Base-by-base conservation (phyloP, 2,113 vertebrate species). In the Perca fluviatilis region DNA sequence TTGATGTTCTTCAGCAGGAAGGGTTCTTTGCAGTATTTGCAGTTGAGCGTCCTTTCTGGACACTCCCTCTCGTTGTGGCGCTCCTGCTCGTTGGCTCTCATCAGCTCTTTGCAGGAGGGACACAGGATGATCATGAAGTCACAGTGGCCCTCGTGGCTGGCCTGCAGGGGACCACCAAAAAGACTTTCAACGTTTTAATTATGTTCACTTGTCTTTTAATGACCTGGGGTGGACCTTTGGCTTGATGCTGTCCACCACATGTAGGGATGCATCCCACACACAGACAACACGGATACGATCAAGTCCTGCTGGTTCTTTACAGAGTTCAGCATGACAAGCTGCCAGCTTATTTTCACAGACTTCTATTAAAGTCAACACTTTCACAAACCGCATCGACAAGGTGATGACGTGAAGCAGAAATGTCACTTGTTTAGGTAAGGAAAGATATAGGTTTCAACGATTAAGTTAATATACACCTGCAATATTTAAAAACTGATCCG, bases 11-110 rank as follows among this genome's bases (percentile, higher is more conserved):
- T 95, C 6, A 95, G 88, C 86, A 90, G 94, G 90, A 96, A 97
- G 23, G 96, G 93, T 0, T 80, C 94, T 83, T 93, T 95, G 95
- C 96, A 97, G 93, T 96, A 96, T 88, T 92, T 95, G 92, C 97
- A 97, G 95, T 91, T 88, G 8, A 97, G 95, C 54, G 95, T 96
- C 77, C 96, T 93, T 90, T 97, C 92, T 0, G 96, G 96, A 83
- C 97, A 96, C 21, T 96, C 96, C 1, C 93, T 79, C 80, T 97
- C 96, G 0, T 94, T 91, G 57, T 98, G 97, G 9, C 80, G 96
- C 51, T 97, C 95, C 85, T 94, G 95, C n/a, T 97, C 96, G 0
- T 95, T 92, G 33, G 95, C 94, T 77, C 95, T 95, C 86, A 97
- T 94, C 80, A 94, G 79, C 73, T 95, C 95, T 91, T 95, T 94